Conservation (phyloP, 2,113 vertebrate genomes). For the Oostethus manadensis region DNA sequence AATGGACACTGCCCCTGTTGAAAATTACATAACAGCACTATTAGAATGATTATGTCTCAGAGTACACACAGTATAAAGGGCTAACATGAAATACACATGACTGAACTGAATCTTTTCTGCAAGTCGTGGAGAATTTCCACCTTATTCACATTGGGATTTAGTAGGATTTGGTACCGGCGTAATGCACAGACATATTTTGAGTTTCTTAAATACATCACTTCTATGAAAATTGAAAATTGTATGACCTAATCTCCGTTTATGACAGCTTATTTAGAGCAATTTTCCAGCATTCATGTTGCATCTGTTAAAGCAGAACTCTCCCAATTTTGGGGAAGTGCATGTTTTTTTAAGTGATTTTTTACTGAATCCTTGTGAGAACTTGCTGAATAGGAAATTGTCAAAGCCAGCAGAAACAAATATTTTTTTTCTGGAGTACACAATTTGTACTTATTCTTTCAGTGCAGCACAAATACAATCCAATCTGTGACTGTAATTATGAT, state of each 20-base stretch:
- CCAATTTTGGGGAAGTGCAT: too few relatives aligned
- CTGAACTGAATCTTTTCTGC: not conserved
- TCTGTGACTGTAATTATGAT: not conserved
- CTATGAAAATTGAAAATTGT: not conserved
- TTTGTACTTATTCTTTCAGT: conserved; percentile 1
- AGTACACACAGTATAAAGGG: conserved; percentile 1
- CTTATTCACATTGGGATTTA: not conserved
- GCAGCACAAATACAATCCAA: conserved; percentile 14
- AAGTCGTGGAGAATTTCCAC: not conserved
- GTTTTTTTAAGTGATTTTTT: too few relatives aligned
- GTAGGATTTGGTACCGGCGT: not conserved
- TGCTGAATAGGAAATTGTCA: not conserved
- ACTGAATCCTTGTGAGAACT: not conserved
- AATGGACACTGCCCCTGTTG: conserved; percentile 20
- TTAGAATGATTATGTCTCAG: conserved; percentile 29
- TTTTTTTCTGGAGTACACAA: not conserved
- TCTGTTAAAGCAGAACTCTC: not conserved
- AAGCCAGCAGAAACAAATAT: not conserved
- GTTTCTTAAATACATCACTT: not conserved
- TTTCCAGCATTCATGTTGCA: not conserved
- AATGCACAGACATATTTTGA: not conserved
- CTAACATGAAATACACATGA: not conserved
- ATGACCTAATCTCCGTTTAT: not conserved
- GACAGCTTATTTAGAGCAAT: not conserved
- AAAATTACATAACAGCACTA: conserved; percentile 39